Percentiles rank a stretch among this genome's conserved stretches.
These are phyloP conservation scores for Pipistrellus kuhlii DNA, from an alignment of 2,797 vertebrate species.

Conservation along the genomic window DNA sequence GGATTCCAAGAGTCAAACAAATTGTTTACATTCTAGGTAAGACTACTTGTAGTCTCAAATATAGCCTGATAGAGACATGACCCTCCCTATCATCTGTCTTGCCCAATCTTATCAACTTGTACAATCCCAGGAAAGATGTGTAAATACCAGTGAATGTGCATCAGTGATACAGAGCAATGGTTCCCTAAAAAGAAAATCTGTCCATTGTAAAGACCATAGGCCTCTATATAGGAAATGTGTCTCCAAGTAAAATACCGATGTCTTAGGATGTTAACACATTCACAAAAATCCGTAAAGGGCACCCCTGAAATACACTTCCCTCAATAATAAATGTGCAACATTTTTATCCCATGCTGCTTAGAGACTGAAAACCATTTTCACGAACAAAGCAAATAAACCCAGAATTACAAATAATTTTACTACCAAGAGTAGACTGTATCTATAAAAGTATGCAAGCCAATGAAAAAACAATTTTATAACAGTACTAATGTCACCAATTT, in stretches of 20 bases:
- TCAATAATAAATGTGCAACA: neutral
- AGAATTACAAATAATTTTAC: constrained; percentile 37
- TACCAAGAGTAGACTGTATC: neutral
- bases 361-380: neutral
- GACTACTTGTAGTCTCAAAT: neutral
- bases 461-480: neutral
- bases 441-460: constrained; percentile 35
- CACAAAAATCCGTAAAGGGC: neutral
- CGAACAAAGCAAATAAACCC: constrained; percentile 22
- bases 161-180: neutral
- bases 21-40: neutral
- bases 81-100: neutral
- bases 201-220: neutral
- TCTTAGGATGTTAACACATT: neutral
- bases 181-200: neutral
- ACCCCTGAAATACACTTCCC: neutral
- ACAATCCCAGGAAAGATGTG: neutral
- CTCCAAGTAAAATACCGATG: neutral
- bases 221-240: neutral
- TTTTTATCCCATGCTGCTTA: neutral
- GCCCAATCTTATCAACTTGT: neutral
- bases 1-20: neutral
- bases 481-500: constrained; percentile 26
- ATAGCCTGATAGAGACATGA: neutral
- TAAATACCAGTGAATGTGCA: neutral